phyloP scores from a whole-genome alignment of 2,888 invertebrate species.

The Agrochola macilenta region DNA sequence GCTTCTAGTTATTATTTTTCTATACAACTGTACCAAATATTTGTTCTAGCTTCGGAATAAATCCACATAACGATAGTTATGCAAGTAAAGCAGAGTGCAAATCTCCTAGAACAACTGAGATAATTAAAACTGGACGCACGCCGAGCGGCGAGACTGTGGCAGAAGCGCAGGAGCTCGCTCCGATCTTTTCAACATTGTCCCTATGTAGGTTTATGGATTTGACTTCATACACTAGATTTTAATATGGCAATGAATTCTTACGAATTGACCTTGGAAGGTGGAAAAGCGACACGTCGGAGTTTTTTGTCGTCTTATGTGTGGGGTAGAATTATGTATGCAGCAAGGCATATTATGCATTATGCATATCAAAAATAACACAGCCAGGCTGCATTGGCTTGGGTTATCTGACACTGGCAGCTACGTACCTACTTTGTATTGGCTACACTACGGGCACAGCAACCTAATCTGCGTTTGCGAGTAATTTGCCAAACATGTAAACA shows the following conservation, averaged over 20 bases:
- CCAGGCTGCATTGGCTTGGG: slow-evolving; percentile 6
- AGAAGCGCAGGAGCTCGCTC: neutral
- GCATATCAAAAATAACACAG: slow-evolving; percentile 28
- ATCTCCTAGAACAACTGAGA: slow-evolving; percentile 56
- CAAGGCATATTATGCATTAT: slow-evolving; percentile 12
- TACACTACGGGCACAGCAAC: neutral
- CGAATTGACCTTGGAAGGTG: neutral
- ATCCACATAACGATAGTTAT: slow-evolving; percentile 42
- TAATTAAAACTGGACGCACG: slow-evolving; percentile 51
- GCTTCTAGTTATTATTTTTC: slow-evolving; percentile 24
- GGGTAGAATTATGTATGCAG: slow-evolving; percentile 1
- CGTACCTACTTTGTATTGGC: slow-evolving; percentile 26
- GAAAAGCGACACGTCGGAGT: neutral
- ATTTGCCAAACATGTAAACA: no score
- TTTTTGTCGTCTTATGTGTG: neutral
- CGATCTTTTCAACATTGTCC: slow-evolving; percentile 5
- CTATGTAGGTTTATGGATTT: slow-evolving; percentile 10
- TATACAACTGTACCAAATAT: slow-evolving; percentile 33
- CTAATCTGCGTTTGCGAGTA: no score
- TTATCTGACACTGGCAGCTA: slow-evolving; percentile 29
- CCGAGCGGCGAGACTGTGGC: slow-evolving; percentile 9
- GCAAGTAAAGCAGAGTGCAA: slow-evolving; percentile 42
- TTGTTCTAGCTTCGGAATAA: slow-evolving; percentile 32
- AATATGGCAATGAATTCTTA: neutral
- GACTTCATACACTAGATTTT: slow-evolving; percentile 2